Percentiles rank a stretch among this genome's conserved stretches.
phyloP scores from a whole-genome alignment of 2,888 invertebrate species.

The Poecilobothrus nobilitatus region DNA sequence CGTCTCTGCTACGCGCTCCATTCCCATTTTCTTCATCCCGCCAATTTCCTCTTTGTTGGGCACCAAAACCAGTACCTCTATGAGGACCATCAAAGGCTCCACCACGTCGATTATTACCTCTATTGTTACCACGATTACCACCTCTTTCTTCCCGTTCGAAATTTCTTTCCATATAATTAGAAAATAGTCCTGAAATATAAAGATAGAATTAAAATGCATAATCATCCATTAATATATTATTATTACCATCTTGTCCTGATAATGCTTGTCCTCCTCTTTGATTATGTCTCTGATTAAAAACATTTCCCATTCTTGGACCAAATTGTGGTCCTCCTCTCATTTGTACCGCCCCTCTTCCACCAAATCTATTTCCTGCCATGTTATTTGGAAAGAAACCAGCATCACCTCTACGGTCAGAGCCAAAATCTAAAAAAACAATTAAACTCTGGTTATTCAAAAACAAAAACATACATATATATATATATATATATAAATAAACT shows the following conservation, averaged over 20 bases:
- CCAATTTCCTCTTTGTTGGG: conserved; percentile 31
- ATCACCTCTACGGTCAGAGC: conserved; percentile 26
- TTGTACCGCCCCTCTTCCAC: conserved; percentile 14
- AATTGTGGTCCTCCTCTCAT: conserved; percentile 25
- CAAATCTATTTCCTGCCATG: conserved; percentile 20
- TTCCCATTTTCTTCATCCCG: conserved; percentile 37
- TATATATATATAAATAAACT: not conserved
- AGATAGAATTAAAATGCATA: not conserved
- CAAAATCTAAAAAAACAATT: conserved; percentile 21
- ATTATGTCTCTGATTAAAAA: conserved; percentile 20
- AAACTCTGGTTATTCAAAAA: not conserved
- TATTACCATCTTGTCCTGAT: conserved; percentile 23
- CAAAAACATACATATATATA: not conserved
- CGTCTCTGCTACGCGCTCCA: conserved; percentile 29
- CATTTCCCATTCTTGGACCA: conserved; percentile 25
- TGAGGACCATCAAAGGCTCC: conserved; percentile 26
- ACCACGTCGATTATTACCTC: conserved; percentile 17
- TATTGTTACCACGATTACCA: conserved; percentile 20
- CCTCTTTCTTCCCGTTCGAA: conserved; percentile 27
- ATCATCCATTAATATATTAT: not conserved
- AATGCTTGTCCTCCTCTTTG: conserved; percentile 24
- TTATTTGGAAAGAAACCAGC: conserved; percentile 29
- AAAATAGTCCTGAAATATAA: conserved; percentile 15
- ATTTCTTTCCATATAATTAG: conserved; percentile 8
- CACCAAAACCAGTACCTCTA: conserved; percentile 28